Evolutionary conservation across 2,797 vertebrate species (phyloP).

Genomic region (Molossus alvarezi): DNA sequence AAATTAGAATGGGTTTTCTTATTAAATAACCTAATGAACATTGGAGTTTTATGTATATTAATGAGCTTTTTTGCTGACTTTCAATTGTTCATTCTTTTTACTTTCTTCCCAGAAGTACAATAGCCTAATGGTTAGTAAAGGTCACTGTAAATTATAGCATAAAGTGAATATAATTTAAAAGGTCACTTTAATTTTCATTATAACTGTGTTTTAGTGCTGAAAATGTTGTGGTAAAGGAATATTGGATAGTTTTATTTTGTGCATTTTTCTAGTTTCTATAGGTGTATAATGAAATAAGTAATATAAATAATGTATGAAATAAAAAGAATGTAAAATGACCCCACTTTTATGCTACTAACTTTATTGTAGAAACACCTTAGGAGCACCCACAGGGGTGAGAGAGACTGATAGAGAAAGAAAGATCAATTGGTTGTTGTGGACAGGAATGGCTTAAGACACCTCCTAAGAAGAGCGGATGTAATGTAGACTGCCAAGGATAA

Average conservation of each 20-base stretch:
- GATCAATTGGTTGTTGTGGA: background rate
- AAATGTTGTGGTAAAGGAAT: background rate
- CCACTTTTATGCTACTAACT: background rate
- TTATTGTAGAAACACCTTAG: background rate
- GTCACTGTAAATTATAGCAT: conserved; percentile 43
- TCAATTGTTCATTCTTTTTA: conserved; percentile 47
- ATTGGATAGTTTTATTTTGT: background rate
- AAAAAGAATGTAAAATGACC: background rate
- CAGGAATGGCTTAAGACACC: fast-evolving
- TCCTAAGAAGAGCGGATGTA: background rate
- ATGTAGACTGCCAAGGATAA: background rate
- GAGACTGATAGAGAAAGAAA: background rate
- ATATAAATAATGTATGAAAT: background rate
- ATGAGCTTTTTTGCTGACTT: conserved; percentile 58
- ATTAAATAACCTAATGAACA: conserved; percentile 78
- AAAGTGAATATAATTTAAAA: conserved; percentile 20
- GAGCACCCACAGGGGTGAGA: background rate
- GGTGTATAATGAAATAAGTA: background rate
- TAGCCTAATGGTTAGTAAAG: background rate
- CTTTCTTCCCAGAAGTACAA: conserved; percentile 20
- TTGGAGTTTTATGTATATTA: conserved; percentile 60
- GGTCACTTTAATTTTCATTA: background rate
- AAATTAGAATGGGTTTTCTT: conserved; percentile 68
- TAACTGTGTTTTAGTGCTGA: background rate
- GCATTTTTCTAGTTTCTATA: background rate